A percentile compares a stretch with the other conserved stretches of the same genome.
These are phyloP conservation scores for Solea solea DNA, from an alignment of 2,113 vertebrate genomes.

Conservation along the genomic window DNA sequence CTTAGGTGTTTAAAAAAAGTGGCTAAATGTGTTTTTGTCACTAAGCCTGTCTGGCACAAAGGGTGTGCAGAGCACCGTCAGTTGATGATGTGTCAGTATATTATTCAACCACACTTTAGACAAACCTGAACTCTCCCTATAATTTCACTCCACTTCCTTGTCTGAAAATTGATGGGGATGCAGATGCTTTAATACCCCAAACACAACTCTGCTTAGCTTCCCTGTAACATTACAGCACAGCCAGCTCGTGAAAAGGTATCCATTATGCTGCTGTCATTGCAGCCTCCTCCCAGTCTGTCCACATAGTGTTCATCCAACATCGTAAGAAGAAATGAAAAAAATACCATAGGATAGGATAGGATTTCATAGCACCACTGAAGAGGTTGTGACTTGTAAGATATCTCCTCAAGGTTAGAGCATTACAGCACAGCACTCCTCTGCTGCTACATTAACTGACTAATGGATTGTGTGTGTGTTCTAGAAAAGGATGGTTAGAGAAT, in stretches of 20 bases:
- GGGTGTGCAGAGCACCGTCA: too few relatives aligned
- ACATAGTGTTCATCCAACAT: neutral
- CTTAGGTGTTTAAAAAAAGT: too few relatives aligned
- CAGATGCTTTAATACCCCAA: too few relatives aligned
- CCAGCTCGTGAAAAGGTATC: neutral
- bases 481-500: neutral
- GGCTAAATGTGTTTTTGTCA: too few relatives aligned
- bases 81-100: too few relatives aligned
- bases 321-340: neutral
- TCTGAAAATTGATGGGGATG: too few relatives aligned
- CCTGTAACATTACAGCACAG: neutral
- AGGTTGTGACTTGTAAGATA: slow-evolving; percentile 24
- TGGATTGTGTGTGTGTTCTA: slow-evolving; percentile 26
- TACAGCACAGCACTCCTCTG: slow-evolving; percentile 37
- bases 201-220: too few relatives aligned
- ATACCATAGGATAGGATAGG: neutral
- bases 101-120: too few relatives aligned
- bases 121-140: too few relatives aligned
- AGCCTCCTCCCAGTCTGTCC: neutral
- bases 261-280: neutral
- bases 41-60: too few relatives aligned
- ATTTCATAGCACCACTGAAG: slow-evolving; percentile 1
- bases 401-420: slow-evolving; percentile 43
- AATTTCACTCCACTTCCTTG: too few relatives aligned
- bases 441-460: slow-evolving; percentile 42